Base-by-base conservation (phyloP, 2,113 vertebrate species). In the Sinocyclocheilus anshuiensis region DNA sequence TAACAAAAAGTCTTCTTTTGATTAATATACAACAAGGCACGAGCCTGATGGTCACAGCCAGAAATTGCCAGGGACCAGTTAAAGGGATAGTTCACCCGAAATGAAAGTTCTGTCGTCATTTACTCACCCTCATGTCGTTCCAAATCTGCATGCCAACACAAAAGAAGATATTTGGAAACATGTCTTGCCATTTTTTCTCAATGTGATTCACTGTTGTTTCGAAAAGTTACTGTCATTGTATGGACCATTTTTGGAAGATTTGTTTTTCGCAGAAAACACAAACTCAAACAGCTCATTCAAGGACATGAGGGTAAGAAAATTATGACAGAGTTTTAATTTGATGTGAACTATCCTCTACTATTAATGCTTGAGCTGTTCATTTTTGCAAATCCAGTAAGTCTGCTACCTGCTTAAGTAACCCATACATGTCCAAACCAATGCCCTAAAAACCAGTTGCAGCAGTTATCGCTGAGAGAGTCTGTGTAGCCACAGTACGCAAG, bases 401-500 rank as follows among this genome's bases (percentile, higher is more conserved):
- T n/a, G 33, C 4, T 72, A 6, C 4, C 36, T 42, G 4, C 4
- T 74, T 13, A 22, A 24, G n/a, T 76, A 53, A 18, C 7, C 16
- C 55, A 77, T 63, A 81, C 12, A 48, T 26, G 13, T 63, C 26
- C 15, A 69, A 50, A 29, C 7, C 22, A 55, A 18, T 8, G 15
- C 57, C 42, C 91, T 90, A 96, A 90, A 95, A 94, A n/a, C 90
- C 92, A 75, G 94, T 94, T 79, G 90, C 84, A 29, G 89, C 18
- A 61, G 91, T 88, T 55, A 96, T 86, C n/a, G 92, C 76, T 11
- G 92, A 87, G 20, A 97, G 93, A 0, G 95, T 96, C 77, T 92
- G 93, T 20, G 93, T 93, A 83, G 96, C 96, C 55, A 97, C 89
- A 1, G 93, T 88, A 2, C 94, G 93, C n/a, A 97, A 91, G 2